Evolutionary conservation across 2,888 invertebrate genomes (phyloP).

Genomic region (Acanthoscelides obtectus): DNA sequence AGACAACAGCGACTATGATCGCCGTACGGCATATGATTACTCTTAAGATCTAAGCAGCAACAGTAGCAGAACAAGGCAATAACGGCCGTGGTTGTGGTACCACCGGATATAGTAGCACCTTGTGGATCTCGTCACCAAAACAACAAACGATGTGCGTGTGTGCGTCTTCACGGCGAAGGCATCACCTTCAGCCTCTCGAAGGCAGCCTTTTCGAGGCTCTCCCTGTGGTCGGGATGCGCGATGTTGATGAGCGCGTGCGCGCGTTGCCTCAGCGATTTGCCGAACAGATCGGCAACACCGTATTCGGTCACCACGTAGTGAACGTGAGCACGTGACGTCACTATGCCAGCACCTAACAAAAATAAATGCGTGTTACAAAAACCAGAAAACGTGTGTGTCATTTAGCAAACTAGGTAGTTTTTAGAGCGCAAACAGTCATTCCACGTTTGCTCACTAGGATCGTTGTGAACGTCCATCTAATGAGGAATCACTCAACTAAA

Average conservation of each 20-base stretch:
- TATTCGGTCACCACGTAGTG: constrained; percentile 92
- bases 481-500: no score
- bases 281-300: constrained; percentile 86
- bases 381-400: background rate
- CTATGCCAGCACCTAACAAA: constrained; percentile 74
- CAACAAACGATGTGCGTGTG: no score
- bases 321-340: constrained; percentile 85
- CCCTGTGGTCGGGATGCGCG: constrained; percentile 85
- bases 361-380: background rate
- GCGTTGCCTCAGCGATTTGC: constrained; percentile 82
- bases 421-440: no score
- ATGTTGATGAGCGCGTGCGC: constrained; percentile 86
- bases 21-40: background rate
- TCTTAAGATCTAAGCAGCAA: background rate
- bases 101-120: no score
- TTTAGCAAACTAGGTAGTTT: no score
- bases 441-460: no score
- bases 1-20: background rate
- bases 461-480: no score
- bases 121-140: background rate
- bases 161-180: constrained; percentile 52
- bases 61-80: background rate
- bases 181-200: constrained; percentile 78
- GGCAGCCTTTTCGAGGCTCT: constrained; percentile 78
- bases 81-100: background rate